Evolutionary conservation across 2,888 invertebrate genomes (phyloP).

Genomic region (Nemotelus nigrinus): DNA sequence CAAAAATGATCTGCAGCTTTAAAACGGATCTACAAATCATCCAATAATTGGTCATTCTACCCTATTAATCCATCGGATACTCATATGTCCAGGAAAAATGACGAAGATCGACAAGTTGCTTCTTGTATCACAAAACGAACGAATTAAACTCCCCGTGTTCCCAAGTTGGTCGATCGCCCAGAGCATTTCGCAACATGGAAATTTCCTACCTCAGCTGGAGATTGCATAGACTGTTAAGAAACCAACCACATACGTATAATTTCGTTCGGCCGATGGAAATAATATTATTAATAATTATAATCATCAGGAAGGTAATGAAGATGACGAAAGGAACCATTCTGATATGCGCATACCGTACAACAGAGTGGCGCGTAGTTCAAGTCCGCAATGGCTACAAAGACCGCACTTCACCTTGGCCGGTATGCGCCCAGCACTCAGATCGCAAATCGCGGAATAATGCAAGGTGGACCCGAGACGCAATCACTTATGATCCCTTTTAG

Average conservation of each 20-base stretch:
- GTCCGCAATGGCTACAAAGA: not conserved
- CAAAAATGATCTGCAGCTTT: no score
- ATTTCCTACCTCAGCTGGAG: slow-evolving; percentile 15
- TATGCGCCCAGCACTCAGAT: no score
- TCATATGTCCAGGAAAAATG: not conserved
- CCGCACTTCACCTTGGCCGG: no score
- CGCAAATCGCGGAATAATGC: no score
- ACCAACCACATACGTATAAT: slow-evolving; percentile 27
- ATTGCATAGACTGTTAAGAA: slow-evolving; percentile 32
- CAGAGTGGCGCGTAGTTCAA: not conserved
- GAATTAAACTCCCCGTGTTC: slow-evolving; percentile 24
- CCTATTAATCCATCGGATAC: not conserved
- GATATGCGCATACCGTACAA: not conserved
- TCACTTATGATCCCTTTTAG: slow-evolving; percentile 37
- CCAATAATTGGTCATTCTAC: not conserved
- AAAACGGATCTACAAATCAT: not conserved
- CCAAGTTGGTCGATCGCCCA: slow-evolving; percentile 35
- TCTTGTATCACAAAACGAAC: slow-evolving; percentile 16
- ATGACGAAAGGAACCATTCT: slow-evolving; percentile 26
- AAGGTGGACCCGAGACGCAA: not conserved
- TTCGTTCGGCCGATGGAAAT: slow-evolving; percentile 34
- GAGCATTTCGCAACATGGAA: slow-evolving; percentile 30
- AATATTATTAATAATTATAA: slow-evolving; percentile 42
- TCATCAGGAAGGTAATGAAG: slow-evolving; percentile 34
- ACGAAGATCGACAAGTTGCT: slow-evolving; percentile 32